Conservation (phyloP, 2,797 vertebrate genomes). For the Gymnocypris eckloni region DNA sequence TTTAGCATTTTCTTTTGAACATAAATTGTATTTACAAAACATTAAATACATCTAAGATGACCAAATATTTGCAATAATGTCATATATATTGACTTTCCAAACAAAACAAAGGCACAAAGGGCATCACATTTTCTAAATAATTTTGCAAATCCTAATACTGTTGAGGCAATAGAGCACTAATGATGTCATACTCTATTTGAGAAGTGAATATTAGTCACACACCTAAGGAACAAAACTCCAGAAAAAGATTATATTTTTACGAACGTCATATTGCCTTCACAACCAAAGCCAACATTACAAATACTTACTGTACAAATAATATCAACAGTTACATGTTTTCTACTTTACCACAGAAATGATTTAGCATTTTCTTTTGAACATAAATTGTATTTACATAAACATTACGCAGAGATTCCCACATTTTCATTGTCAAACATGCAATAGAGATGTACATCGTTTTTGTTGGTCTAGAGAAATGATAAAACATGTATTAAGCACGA, state of each 20-base stretch:
- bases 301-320: background rate
- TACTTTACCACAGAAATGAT: background rate
- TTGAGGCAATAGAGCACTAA: constrained; percentile 14
- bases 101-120: constrained; percentile 48
- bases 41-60: constrained; percentile 15
- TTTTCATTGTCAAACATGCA: constrained; percentile 36
- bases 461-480: constrained; percentile 11
- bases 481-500: constrained; percentile 28
- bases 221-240: no score
- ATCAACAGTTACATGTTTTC: constrained; percentile 19
- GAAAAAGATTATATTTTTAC: no score
- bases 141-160: constrained; percentile 8
- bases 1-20: background rate
- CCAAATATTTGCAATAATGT: constrained; percentile 19
- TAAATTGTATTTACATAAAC: constrained; percentile 17
- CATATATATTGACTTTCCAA: constrained; percentile 6
- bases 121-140: constrained; percentile 20
- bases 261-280: background rate
- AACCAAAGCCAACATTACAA: constrained; percentile 22
- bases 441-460: background rate
- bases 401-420: background rate
- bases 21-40: no score
- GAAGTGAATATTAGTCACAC: no score
- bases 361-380: background rate
- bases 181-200: background rate